Conservation (phyloP, 2,888 invertebrate species). For the Callyntrura guangdongensis region DNA sequence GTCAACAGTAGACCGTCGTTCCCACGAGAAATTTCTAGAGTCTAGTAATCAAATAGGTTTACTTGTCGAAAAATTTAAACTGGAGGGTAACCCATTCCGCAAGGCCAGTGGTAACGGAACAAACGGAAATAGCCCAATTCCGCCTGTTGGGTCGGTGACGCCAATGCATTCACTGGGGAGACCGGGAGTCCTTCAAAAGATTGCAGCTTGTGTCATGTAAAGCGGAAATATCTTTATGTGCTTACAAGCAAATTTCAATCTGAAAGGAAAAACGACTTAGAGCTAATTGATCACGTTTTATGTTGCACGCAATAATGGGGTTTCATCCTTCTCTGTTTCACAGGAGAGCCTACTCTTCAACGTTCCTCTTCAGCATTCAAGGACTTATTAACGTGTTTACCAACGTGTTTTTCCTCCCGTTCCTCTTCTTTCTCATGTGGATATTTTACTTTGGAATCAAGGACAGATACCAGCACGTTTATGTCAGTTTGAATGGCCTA, state of each 20-base stretch:
- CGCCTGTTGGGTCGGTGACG: conserved; percentile 75
- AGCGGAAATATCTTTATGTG: conserved; percentile 45
- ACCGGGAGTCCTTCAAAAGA: conserved; percentile 90
- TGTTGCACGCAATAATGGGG: conserved; percentile 8
- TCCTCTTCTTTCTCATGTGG: conserved; percentile 92
- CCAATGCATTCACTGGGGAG: conserved; percentile 91
- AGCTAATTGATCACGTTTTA: conserved; percentile 56
- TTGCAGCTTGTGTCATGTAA: conserved; percentile 88
- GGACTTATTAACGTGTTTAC: conserved; percentile 92
- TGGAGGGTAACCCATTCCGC: conserved; percentile 92
- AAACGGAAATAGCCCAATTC: conserved; percentile 83
- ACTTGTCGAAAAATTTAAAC: conserved; percentile 95
- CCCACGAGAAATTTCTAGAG: conserved; percentile 96
- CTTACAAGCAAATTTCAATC: not conserved
- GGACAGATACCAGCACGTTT: conserved; percentile 88
- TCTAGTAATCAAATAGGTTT: conserved; percentile 97
- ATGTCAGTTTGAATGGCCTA: conserved; percentile 90
- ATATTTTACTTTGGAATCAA: conserved; percentile 90
- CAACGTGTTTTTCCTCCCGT: conserved; percentile 89
- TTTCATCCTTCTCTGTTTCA: conserved; percentile 39
- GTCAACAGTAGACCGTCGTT: conserved; percentile 92
- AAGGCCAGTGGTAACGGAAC: conserved; percentile 87
- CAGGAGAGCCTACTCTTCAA: conserved; percentile 92
- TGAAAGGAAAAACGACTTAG: not conserved
- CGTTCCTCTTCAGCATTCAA: conserved; percentile 91